These are phyloP conservation scores for Acrocephalus kingi DNA, from an alignment of 2,113 vertebrate species.

Conservation along the genomic window DNA sequence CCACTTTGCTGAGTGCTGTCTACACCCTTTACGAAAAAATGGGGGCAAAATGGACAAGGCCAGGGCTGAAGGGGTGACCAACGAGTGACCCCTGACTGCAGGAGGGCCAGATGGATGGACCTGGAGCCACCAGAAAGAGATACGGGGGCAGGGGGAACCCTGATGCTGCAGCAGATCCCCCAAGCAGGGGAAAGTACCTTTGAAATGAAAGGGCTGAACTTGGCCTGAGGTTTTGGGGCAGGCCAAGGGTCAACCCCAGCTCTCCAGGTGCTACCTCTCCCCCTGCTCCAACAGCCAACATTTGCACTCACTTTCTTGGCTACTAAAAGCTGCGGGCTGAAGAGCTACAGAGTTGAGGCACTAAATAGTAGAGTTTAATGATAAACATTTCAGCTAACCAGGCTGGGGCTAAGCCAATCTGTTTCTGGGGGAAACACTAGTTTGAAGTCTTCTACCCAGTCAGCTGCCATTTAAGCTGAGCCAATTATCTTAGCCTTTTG, in stretches of 20 bases:
- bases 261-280: conserved; percentile 1
- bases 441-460: conserved; percentile 80
- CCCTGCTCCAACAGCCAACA: not conserved
- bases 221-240: not conserved
- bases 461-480: conserved; percentile 85
- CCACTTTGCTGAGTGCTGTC: not conserved
- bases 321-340: not conserved
- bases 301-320: conserved; percentile 28
- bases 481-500: conserved; percentile 89
- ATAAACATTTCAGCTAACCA: conserved; percentile 72
- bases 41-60: not conserved
- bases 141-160: not conserved
- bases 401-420: conserved; percentile 73
- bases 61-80: not conserved
- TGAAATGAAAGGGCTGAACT: not conserved
- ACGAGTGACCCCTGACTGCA: accelerated
- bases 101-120: not conserved
- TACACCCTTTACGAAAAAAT: not conserved
- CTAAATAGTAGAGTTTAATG: conserved; percentile 65
- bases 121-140: not conserved
- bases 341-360: conserved; percentile 28
- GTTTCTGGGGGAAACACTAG: conserved; percentile 73
- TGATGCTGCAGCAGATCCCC: not conserved
- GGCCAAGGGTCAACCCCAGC: not conserved
- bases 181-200: not conserved